Base-by-base conservation (phyloP, 35 echinoderm and acorn worm species). In the Hemicentrotus pulcherrimus region DNA sequence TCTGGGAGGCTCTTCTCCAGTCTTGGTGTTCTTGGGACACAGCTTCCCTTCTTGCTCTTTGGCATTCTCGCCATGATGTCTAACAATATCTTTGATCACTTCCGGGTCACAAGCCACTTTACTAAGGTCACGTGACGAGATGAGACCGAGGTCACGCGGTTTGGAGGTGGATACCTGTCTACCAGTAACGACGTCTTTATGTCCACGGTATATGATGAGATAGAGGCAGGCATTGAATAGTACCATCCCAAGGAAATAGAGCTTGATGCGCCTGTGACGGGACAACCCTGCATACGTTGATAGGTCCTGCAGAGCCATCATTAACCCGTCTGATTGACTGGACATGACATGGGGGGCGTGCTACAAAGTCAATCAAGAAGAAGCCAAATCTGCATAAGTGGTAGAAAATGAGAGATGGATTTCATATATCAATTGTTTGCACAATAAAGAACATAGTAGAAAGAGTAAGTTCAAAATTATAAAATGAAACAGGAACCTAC, bases 11-110 rank as follows among this genome's bases (percentile, higher is more conserved):
- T 78, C 65, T 47, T 90, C 46, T 58, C 18, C 48, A 12, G 91
- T 58, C 46, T 31, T 48, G 10, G 45, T 31, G 13, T 13, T 31
- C 48, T 93, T 58, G 46, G 4, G 35, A 31, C 91, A 93, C 45
- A 93, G 91, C n/a, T 93, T 93, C 46, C 14, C n/a, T 15, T 46
- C 48, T 11, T 93, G 91, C 12, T 93, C 46, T 31, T 93, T 58
- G 18, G 91, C 91, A 58, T 93, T 93, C 14, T 32, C n/a, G 0
- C 91, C 91, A 93, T 93, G 91, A 14, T 93, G 91, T 32, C 91
- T 6, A 18, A 93, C 91, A 24, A 93, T 47, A n/a, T 93, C 91
- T 31, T 93, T 93, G 5, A 93, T 28, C 18, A 93, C 91, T 31
- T 93, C 47, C 46, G 46, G 46, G 14, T 31, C 46, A 31, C 91